Percentiles rank a stretch among this genome's conserved stretches.
These are phyloP conservation scores for Caenorhabditis macrosperma DNA, from an alignment of 2,888 invertebrate species.

Conservation along the genomic window DNA sequence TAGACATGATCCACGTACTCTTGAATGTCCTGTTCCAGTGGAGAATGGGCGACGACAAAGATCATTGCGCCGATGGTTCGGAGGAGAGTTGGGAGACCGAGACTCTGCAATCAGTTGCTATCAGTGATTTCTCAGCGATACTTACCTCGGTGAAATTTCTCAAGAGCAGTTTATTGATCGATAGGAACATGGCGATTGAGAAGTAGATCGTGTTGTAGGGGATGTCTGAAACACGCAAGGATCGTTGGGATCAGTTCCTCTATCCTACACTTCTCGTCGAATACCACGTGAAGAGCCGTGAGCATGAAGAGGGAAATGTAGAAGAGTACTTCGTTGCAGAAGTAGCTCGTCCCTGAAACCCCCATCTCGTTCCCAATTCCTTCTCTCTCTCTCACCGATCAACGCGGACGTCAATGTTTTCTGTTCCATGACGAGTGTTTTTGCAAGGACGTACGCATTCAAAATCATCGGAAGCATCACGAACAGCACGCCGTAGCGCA, in stretches of 20 bases:
- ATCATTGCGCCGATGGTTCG: conserved; percentile 29
- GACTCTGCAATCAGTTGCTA: conserved; percentile 17
- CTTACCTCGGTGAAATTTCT: conserved; percentile 44
- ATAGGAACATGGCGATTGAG: conserved; percentile 13
- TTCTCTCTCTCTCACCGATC: conserved; percentile 14
- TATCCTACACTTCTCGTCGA: conserved; percentile 24
- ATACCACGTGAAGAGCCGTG: conserved; percentile 12
- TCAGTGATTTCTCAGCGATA: not conserved
- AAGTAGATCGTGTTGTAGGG: conserved; percentile 38
- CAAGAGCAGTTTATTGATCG: conserved; percentile 22
- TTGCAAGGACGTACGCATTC: conserved; percentile 23
- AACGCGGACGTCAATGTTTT: conserved; percentile 12
- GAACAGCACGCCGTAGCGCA: conserved; percentile 38
- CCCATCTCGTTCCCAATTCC: not conserved
- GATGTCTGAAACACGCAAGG: conserved; percentile 30
- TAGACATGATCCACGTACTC: conserved; percentile 38
- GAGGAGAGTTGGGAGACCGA: conserved; percentile 16
- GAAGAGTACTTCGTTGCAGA: conserved; percentile 34
- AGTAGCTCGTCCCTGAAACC: conserved; percentile 33
- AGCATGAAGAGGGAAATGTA: conserved; percentile 27
- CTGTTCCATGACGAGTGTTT: conserved; percentile 32
- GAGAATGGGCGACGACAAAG: conserved; percentile 8
- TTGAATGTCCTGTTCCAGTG: conserved; percentile 25
- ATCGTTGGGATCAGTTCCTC: too few relatives aligned
- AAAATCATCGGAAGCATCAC: conserved; percentile 34